Conservation (phyloP, 2,888 invertebrate genomes). For the Cryptus armator region DNA sequence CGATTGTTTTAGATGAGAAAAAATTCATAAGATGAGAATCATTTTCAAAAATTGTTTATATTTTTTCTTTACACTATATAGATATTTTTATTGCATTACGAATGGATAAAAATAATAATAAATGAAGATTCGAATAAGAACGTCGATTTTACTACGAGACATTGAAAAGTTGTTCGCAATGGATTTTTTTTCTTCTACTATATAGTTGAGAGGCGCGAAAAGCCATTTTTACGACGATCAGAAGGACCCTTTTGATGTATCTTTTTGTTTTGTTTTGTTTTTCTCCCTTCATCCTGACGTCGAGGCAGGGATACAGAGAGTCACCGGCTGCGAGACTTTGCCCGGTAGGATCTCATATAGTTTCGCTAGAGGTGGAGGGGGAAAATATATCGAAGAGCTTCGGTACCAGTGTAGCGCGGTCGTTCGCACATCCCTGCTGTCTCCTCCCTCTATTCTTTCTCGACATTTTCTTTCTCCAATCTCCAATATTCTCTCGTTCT, state of each 20-base stretch:
- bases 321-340: slow-evolving; percentile 56
- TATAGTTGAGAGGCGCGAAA: not conserved
- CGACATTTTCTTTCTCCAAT: slow-evolving; percentile 1
- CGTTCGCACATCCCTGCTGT: slow-evolving; percentile 20
- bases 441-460: slow-evolving; percentile 41
- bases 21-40: too few relatives aligned
- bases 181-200: not conserved
- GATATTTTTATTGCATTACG: too few relatives aligned
- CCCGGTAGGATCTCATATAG: slow-evolving; percentile 62
- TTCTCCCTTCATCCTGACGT: slow-evolving; percentile 48
- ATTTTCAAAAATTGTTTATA: too few relatives aligned
- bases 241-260: slow-evolving; percentile 63
- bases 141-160: too few relatives aligned
- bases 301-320: slow-evolving; percentile 16
- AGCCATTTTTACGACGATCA: slow-evolving; percentile 63
- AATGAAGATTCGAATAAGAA: too few relatives aligned
- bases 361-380: slow-evolving; percentile 48
- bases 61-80: too few relatives aligned
- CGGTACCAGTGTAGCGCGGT: slow-evolving; percentile 38
- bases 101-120: too few relatives aligned
- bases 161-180: too few relatives aligned
- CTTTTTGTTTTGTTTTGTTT: slow-evolving; percentile 30
- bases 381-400: slow-evolving; percentile 25
- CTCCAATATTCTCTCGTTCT: slow-evolving; percentile 20
- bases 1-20: too few relatives aligned